Evolutionary conservation across 2,888 invertebrate species (phyloP), one percentile per base, ranked within the genome.

Genomic region (Volucella inflata): DNA sequence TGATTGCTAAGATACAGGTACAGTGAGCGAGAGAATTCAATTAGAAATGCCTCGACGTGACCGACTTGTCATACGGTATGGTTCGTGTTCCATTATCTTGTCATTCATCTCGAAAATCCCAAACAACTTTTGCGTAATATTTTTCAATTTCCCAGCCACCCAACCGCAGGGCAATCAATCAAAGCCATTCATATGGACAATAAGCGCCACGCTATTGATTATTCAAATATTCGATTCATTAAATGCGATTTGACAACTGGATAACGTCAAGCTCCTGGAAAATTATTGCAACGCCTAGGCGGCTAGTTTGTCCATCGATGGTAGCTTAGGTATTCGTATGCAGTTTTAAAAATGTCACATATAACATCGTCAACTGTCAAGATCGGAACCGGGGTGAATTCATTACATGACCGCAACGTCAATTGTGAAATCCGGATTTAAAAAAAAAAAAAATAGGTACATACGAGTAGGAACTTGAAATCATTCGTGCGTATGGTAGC

Each of bases 331-430:
- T 30, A 30, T 30, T 30, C 30, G 60, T 21, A 42, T 16, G 55
- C 8, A 44, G 83, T 44, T 68, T 68, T 68, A 68, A 64, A 79
- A 83, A 68, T 74, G 74, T 74, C 83, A 78, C 48, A 75, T 21
- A 16, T 51, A 12, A 55, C 76, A 76, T 64, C 51, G 6, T 51
- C 10, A 60, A 10, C 77, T 78, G 82, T 78, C 82, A 72, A 72
- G 78, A 72, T 60, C 51, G 46, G 16, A 30, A 48, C 14, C 17
- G 42, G 46, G 65, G 16, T 17, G 36, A 72, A 82, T 71, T 76
- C 59, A 65, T 53, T 77, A 71, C 30, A 51, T 8, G 50, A 14
- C 14, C 48, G 51, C 50, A 38, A 36, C 65, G 70, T 64, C 70
- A 75, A 38, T 51, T 50, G 17, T 44, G 48, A 30, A 30, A 53